Evolutionary conservation across 1,140 invertebrate species (phyloP), one percentile per base, ranked within the genome.

Genomic region (Lucilia cuprina): DNA sequence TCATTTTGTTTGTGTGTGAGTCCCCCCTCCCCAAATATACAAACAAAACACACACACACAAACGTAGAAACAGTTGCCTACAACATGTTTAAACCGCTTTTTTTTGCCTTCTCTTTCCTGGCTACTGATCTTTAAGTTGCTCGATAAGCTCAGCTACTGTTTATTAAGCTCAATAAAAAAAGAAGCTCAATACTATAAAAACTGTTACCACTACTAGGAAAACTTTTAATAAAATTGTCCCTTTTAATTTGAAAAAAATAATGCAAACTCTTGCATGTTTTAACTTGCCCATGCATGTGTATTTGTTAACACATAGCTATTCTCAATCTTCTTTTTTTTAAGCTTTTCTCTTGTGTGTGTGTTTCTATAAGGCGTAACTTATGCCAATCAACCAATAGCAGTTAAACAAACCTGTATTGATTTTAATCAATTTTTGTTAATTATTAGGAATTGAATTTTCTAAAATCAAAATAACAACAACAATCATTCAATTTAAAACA

Each of bases 121-220:
- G 25, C 34, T 77, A 41, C 34, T 34, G 30, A 17, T 35, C 25
- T 49, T 19, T 19, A 41, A 41, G 25, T 30, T 35, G 25, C 74
- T 30, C 13, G 25, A 34, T 34, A 34, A n/a, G 34, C 21, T 25
- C n/a, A 21, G 77, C 77, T 80, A 80, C 77, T 80, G 77, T 47
- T 2, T 80, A 19, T 47, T 30, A 2, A 30, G 35, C 77, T 30
- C 25, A 30, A n/a, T n/a, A n/a, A n/a, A n/a, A 30, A 80, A 80
- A 80, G 77, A 47, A 80, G 41, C 21, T 49, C 77, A 80, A 41
- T 80, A 77, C 74, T n/a, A 35, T 19, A 41, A 17, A 47, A 17
- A 78, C 34, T 19, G 13, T 8, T 17, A 60, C 14, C 55, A 60
- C 55, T 60, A n/a, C n/a, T 60, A 41, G 7, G 7, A 41, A 2